Evolutionary conservation across 2,888 invertebrate genomes (phyloP).

Genomic region (Orgyia antiqua): DNA sequence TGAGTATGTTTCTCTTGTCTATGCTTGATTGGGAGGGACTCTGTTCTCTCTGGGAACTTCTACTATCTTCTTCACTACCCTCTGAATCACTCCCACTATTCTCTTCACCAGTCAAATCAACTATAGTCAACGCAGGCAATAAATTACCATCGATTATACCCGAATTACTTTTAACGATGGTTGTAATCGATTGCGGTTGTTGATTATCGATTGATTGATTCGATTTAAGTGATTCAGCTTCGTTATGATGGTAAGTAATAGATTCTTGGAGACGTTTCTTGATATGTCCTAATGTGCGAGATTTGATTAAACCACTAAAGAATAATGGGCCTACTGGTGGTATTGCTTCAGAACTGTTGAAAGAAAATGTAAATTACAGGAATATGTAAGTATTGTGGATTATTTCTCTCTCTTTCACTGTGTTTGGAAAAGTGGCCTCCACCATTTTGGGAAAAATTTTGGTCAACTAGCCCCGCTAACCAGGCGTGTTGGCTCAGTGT

Average conservation of each 20-base stretch:
- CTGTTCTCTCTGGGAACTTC: constrained; percentile 15
- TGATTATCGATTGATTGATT: constrained; percentile 10
- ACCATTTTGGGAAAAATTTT: too few species aligned
- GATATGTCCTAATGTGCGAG: constrained; percentile 48
- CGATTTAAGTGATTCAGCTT: constrained; percentile 31
- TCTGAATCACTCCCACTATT: constrained; percentile 30
- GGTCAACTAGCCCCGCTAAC: too few species aligned
- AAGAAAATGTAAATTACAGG: background rate
- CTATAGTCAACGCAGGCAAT: constrained; percentile 41
- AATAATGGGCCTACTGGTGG: constrained; percentile 60
- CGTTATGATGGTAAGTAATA: constrained; percentile 43
- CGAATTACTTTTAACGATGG: constrained; percentile 12
- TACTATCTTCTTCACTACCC: constrained; percentile 16
- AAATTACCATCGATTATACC: constrained; percentile 25
- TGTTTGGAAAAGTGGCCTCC: too few species aligned
- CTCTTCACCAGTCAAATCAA: constrained; percentile 42
- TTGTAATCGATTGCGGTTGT: constrained; percentile 14
- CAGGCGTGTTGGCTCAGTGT: too few species aligned
- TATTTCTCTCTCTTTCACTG: too few species aligned
- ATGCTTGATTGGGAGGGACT: constrained; percentile 15
- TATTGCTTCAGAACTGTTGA: constrained; percentile 9
- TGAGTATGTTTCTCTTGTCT: constrained; percentile 20
- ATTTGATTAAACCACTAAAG: constrained; percentile 64
- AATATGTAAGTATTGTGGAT: background rate
- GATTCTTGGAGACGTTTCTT: constrained; percentile 52